Conservation (phyloP, 2,888 invertebrate genomes). For the Phalera bucephala region DNA sequence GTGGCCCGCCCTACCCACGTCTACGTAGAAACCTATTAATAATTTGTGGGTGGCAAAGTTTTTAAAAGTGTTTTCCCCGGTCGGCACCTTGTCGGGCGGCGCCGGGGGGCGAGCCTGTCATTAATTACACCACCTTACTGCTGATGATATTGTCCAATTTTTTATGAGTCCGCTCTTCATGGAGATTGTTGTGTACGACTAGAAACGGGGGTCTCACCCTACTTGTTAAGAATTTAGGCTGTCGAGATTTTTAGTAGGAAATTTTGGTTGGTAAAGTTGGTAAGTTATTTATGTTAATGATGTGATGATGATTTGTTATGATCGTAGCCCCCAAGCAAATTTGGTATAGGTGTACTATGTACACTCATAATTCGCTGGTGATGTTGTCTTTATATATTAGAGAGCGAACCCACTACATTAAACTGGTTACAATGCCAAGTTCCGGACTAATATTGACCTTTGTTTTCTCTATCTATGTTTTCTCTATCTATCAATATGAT, state of each 20-base stretch:
- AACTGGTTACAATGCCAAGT: too few relatives aligned
- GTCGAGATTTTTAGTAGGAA: conserved; percentile 1
- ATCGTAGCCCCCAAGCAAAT: too few relatives aligned
- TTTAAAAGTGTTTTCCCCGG: conserved; percentile 72
- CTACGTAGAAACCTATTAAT: conserved; percentile 75
- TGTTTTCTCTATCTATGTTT: too few relatives aligned
- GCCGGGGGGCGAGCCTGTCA: conserved; percentile 29
- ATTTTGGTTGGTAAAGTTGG: neutral
- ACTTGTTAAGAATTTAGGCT: conserved; percentile 20
- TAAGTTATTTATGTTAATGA: neutral
- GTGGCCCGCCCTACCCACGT: conserved; percentile 46
- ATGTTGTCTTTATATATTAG: too few relatives aligned
- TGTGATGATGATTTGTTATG: neutral
- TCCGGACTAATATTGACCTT: too few relatives aligned
- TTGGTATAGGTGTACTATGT: too few relatives aligned
- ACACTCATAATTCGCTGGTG: too few relatives aligned
- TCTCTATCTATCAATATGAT: too few relatives aligned
- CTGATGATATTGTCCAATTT: conserved; percentile 70
- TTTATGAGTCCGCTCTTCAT: conserved; percentile 48
- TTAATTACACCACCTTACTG: conserved; percentile 65
- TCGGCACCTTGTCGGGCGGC: conserved; percentile 47
- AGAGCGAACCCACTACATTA: too few relatives aligned
- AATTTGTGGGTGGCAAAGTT: conserved; percentile 74
- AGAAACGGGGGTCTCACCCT: conserved; percentile 18
- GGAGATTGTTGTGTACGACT: conserved; percentile 34